Percentiles rank a stretch among this genome's conserved stretches.
Evolutionary conservation across 2,113 vertebrate genomes (phyloP).

Genomic region (Amblyopsis rosae): DNA sequence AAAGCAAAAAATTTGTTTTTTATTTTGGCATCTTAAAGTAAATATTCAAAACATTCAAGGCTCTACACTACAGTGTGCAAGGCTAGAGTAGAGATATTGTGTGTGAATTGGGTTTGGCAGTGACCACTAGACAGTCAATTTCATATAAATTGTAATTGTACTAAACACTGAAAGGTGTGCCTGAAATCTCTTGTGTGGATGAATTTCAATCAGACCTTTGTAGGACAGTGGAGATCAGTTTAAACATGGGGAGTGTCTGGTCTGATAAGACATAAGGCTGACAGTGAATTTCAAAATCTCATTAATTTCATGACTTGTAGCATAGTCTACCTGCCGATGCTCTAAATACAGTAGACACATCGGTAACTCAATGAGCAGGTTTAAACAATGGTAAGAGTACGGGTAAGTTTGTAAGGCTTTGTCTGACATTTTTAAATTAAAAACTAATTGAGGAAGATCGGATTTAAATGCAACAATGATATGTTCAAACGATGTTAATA

Average conservation of each 20-base stretch:
- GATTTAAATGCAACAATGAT: too few species aligned
- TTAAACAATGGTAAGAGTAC: too few species aligned
- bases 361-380: too few species aligned
- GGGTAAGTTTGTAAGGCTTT: too few species aligned
- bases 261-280: conserved; percentile 47
- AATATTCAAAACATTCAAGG: too few species aligned
- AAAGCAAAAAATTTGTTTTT: not conserved
- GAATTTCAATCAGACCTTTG: conserved; percentile 20
- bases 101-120: not conserved
- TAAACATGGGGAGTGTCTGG: conserved; percentile 42
- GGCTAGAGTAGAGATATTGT: too few species aligned
- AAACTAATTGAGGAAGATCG: too few species aligned
- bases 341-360: too few species aligned
- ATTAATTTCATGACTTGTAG: not conserved
- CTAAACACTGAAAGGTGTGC: not conserved
- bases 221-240: conserved; percentile 23
- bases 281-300: conserved; percentile 19
- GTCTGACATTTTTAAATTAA: too few species aligned
- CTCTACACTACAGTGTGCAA: not conserved
- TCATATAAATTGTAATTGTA: not conserved
- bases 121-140: not conserved
- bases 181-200: conserved; percentile 11
- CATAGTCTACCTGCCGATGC: too few species aligned
- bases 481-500: too few species aligned
- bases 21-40: too few species aligned